Conservation (phyloP, 2,888 invertebrate genomes). For the Agrochola lota region DNA sequence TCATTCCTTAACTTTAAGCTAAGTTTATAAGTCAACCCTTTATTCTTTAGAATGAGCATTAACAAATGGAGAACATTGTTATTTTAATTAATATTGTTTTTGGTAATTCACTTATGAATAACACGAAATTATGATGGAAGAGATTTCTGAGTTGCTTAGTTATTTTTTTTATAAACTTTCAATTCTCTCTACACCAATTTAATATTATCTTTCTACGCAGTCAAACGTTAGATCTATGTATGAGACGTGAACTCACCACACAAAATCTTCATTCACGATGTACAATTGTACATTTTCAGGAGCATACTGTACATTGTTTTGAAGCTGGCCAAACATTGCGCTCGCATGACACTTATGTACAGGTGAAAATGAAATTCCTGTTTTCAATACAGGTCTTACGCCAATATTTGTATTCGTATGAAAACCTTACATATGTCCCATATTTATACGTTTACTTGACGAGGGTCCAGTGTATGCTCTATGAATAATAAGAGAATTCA, state of each 20-base stretch:
- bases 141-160: not conserved
- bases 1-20: not conserved
- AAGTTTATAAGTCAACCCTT: not conserved
- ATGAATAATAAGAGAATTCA: slow-evolving; percentile 56
- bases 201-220: too few relatives aligned
- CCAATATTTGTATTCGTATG: slow-evolving; percentile 62
- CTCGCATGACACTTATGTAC: slow-evolving; percentile 2
- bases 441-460: slow-evolving; percentile 54
- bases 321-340: not conserved
- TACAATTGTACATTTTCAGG: not conserved
- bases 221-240: not conserved
- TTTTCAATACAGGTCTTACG: slow-evolving; percentile 55
- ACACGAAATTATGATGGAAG: not conserved
- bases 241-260: not conserved
- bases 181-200: not conserved
- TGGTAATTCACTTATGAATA: not conserved
- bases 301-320: not conserved
- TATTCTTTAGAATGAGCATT: not conserved
- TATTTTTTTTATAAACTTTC: too few relatives aligned
- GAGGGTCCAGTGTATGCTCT: slow-evolving; percentile 34
- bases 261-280: not conserved
- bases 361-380: slow-evolving; percentile 52
- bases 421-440: slow-evolving; percentile 57
- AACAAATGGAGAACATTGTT: too few relatives aligned
- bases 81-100: not conserved